These are phyloP conservation scores for Spialia ferax DNA, from an alignment of 2,888 invertebrate genomes.

Conservation along the genomic window DNA sequence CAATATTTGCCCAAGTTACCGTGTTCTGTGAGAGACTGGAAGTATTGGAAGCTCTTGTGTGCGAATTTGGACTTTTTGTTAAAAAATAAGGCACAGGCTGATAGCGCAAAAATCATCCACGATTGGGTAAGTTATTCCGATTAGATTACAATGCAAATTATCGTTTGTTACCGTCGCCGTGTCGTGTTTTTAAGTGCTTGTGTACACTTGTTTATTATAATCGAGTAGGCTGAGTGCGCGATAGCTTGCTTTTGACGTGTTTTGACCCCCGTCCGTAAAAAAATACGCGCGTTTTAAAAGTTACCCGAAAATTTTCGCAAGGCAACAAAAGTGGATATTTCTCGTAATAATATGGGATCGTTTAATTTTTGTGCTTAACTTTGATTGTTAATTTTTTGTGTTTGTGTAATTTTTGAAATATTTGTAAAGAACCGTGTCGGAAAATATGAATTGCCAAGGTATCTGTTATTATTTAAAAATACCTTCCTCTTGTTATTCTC, in stretches of 20 bases:
- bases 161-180: conserved; percentile 64
- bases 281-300: conserved; percentile 10
- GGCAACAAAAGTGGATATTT: background rate
- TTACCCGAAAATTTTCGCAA: background rate
- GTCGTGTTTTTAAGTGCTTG: conserved; percentile 56
- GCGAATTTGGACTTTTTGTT: conserved; percentile 68
- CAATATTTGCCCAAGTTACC: conserved; percentile 57
- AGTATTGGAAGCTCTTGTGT: conserved; percentile 52
- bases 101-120: conserved; percentile 83
- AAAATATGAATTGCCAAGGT: no score
- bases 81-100: conserved; percentile 66
- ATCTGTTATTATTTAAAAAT: no score
- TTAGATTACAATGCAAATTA: conserved; percentile 85
- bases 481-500: no score
- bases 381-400: no score
- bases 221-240: conserved; percentile 49
- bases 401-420: no score
- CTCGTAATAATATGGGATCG: no score
- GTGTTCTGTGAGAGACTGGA: conserved; percentile 73
- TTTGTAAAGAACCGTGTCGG: no score
- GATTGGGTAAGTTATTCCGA: conserved; percentile 84
- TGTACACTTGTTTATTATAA: conserved; percentile 46
- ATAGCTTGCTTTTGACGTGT: conserved; percentile 12
- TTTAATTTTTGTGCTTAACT: no score
- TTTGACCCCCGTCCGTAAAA: conserved; percentile 32